These are phyloP conservation scores for Ictidomys tridecemlineatus DNA, from an alignment of 2,113 vertebrate species.

Conservation along the genomic window DNA sequence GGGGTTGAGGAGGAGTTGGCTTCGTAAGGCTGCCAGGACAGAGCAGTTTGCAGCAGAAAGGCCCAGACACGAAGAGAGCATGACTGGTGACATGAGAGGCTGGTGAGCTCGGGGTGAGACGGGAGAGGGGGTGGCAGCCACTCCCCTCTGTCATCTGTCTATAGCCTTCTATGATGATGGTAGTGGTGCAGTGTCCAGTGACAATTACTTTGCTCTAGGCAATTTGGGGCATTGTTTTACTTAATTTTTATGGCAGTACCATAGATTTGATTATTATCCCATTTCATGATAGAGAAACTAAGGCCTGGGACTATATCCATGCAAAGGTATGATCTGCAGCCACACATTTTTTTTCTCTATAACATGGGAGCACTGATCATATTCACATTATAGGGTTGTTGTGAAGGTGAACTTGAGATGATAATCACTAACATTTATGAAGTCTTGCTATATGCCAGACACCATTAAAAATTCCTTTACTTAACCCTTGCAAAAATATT, in stretches of 20 bases:
- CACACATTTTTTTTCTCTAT: not conserved
- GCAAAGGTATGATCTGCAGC: not conserved
- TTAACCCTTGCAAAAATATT: not conserved
- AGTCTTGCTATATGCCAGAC: not conserved
- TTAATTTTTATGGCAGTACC: not conserved
- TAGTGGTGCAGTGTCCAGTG: not conserved
- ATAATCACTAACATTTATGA: conserved; percentile 1
- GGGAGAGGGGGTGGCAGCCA: not conserved
- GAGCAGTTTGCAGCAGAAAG: not conserved
- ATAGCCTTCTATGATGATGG: not conserved
- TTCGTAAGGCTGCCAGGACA: not conserved
- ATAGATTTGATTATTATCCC: not conserved
- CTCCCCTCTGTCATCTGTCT: not conserved
- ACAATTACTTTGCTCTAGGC: not conserved
- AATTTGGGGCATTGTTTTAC: not conserved
- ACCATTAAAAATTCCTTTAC: not conserved
- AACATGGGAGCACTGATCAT: not conserved
- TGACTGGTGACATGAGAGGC: not conserved
- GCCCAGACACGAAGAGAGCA: not conserved
- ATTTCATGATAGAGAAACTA: not conserved
- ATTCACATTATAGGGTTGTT: not conserved
- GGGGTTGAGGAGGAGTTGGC: not conserved
- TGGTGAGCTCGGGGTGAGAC: not conserved
- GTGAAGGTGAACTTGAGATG: not conserved
- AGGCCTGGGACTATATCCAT: not conserved